A percentile compares a stretch with the other conserved stretches of the same genome.
phyloP scores from a whole-genome alignment of 2,888 invertebrate genomes.

The Petrolisthes manimaculis region DNA sequence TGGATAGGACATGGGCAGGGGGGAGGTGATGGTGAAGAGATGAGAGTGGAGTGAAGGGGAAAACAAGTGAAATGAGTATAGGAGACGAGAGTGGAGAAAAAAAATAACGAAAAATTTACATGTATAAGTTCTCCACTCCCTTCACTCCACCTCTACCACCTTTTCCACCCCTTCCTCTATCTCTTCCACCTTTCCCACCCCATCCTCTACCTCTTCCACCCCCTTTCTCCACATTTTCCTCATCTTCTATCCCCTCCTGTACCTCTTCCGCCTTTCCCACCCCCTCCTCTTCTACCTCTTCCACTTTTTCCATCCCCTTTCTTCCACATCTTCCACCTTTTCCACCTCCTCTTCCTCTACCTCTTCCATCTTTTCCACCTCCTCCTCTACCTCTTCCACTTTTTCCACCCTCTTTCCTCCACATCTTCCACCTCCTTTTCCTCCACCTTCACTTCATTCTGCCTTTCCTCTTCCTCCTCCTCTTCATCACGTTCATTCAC shows the following conservation, averaged over 20 bases:
- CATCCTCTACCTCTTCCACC: neutral
- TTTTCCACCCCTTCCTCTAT: too few relatives aligned
- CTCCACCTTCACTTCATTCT: neutral
- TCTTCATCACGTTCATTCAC: neutral
- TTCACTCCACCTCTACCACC: too few relatives aligned
- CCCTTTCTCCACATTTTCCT: neutral
- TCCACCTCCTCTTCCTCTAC: neutral
- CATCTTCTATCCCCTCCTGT: neutral
- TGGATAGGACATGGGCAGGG: too few relatives aligned
- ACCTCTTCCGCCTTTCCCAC: neutral
- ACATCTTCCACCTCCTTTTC: neutral
- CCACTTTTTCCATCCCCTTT: too few relatives aligned
- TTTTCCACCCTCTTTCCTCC: neutral
- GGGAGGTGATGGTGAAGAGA: too few relatives aligned
- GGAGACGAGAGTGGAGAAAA: too few relatives aligned
- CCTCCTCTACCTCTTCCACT: neutral
- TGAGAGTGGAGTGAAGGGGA: too few relatives aligned
- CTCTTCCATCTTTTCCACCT: neutral
- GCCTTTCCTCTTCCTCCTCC: neutral
- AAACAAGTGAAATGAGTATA: too few relatives aligned
- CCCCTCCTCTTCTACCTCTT: neutral
- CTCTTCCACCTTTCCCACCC: neutral
- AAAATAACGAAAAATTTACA: too few relatives aligned
- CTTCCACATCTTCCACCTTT: neutral
- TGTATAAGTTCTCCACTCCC: too few relatives aligned